phyloP scores from a whole-genome alignment of 2,113 vertebrate species.

The Furnarius figulus region DNA sequence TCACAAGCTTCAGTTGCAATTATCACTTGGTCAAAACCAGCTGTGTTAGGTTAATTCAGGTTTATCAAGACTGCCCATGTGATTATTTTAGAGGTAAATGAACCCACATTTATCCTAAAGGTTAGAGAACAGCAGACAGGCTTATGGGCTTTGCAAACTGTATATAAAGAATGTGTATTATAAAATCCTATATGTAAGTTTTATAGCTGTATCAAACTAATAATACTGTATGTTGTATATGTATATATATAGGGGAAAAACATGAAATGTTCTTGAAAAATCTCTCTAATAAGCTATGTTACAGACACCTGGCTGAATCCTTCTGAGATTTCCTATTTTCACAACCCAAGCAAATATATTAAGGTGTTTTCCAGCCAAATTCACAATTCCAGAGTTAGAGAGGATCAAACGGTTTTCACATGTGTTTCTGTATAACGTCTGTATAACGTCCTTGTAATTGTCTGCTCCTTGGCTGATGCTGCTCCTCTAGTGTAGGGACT shows the following conservation, averaged over 20 bases:
- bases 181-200: background rate
- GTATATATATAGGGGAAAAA: background rate
- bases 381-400: background rate
- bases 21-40: background rate
- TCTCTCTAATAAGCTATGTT: background rate
- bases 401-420: slow-evolving; percentile 10
- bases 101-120: background rate
- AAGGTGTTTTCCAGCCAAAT: background rate
- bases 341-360: background rate
- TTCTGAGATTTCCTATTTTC: slow-evolving; percentile 26
- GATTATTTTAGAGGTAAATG: background rate
- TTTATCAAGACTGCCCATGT: background rate
- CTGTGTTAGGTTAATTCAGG: background rate
- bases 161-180: background rate
- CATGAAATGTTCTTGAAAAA: background rate
- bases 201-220: background rate
- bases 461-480: slow-evolving; percentile 7
- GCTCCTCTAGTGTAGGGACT: background rate
- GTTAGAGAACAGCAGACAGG: background rate
- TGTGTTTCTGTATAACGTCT: slow-evolving; percentile 1
- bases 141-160: background rate
- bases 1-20: background rate
- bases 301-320: slow-evolving; percentile 18
- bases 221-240: background rate
- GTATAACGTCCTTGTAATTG: background rate